These are phyloP conservation scores for Clinocottus analis DNA, from an alignment of 2,113 vertebrate genomes.

Conservation along the genomic window DNA sequence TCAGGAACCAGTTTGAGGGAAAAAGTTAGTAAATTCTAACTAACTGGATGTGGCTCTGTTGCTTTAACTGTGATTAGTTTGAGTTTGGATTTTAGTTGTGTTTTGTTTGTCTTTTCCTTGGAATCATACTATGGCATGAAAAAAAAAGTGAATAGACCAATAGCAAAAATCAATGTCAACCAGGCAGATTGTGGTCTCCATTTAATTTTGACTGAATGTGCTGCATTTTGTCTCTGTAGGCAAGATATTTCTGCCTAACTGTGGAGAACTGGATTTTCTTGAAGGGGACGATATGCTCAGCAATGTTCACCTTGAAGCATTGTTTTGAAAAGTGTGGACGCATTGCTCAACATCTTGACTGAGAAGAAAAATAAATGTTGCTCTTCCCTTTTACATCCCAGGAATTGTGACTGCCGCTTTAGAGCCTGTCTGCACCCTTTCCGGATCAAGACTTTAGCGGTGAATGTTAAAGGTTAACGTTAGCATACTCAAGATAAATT, in stretches of 20 bases:
- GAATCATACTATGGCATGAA: neutral
- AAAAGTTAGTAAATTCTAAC: neutral
- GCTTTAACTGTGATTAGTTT: neutral
- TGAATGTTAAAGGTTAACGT: slow-evolving; percentile 9
- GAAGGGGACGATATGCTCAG: neutral
- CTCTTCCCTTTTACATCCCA: neutral
- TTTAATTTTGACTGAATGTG: neutral
- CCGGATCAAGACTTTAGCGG: neutral
- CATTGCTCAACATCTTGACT: neutral
- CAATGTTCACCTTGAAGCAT: neutral
- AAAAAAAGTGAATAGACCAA: neutral
- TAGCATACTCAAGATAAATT: neutral
- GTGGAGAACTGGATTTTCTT: neutral
- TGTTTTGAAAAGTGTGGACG: neutral
- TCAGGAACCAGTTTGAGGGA: neutral
- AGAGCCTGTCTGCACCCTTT: neutral
- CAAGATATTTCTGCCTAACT: neutral
- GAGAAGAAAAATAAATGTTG: neutral
- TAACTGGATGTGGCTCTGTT: neutral
- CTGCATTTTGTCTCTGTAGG: neutral
- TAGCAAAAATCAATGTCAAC: neutral
- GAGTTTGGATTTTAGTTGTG: neutral
- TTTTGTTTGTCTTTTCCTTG: neutral
- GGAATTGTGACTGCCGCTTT: neutral
- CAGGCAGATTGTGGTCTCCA: neutral